Evolutionary conservation across 2,888 invertebrate genomes (phyloP).

Genomic region (Shargacucullia verbasci): DNA sequence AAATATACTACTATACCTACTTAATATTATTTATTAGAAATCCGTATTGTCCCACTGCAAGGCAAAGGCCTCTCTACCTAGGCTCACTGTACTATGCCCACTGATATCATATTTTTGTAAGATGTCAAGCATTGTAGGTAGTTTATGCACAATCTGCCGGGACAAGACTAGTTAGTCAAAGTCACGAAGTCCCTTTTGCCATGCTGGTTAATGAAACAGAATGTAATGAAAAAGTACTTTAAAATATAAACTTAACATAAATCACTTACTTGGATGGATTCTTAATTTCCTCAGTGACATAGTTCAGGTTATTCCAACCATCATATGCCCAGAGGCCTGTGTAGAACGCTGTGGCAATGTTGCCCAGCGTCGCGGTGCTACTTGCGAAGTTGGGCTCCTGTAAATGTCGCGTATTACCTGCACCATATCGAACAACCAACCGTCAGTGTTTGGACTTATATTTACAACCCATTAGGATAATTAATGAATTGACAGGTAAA

Average conservation of each 20-base stretch:
- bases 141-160: too few species aligned
- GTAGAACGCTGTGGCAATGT: conserved; percentile 98
- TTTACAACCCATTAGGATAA: conserved; percentile 74
- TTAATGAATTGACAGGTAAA: conserved; percentile 38
- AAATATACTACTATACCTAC: too few species aligned
- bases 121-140: too few species aligned
- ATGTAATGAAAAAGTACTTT: too few species aligned
- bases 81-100: too few species aligned
- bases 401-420: conserved; percentile 96
- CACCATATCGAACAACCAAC: conserved; percentile 87
- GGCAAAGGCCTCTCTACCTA: too few species aligned
- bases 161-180: too few species aligned
- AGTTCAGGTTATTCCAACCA: conserved; percentile 99
- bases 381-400: conserved; percentile 93
- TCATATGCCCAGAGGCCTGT: conserved; percentile 98
- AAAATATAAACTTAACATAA: not conserved
- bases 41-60: too few species aligned
- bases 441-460: conserved; percentile 81
- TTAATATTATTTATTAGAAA: too few species aligned
- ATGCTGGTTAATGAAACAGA: too few species aligned
- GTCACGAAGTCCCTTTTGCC: too few species aligned
- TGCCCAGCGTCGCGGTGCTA: conserved; percentile 92
- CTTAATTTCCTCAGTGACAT: conserved; percentile 99
- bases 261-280: conserved; percentile 95
- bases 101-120: too few species aligned